These are phyloP conservation scores for Vidua chalybeata DNA, from an alignment of 2,113 vertebrate genomes.

Conservation along the genomic window DNA sequence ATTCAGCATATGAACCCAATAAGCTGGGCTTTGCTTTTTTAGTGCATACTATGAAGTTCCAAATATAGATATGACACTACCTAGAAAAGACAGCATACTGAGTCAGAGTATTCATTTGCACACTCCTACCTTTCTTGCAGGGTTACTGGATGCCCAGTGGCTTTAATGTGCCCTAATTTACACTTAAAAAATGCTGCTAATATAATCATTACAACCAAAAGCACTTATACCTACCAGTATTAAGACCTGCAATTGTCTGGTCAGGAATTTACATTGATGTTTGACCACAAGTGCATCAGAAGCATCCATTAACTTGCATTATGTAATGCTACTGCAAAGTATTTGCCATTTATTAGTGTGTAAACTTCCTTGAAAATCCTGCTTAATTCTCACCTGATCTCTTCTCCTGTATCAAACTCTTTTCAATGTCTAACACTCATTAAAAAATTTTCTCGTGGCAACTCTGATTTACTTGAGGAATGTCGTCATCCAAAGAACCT, in stretches of 20 bases:
- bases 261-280: neutral
- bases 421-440: neutral
- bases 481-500: neutral
- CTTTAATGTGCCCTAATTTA: neutral
- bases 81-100: neutral
- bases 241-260: neutral
- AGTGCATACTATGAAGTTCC: neutral
- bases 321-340: neutral
- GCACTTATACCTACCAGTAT: neutral
- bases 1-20: neutral
- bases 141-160: neutral
- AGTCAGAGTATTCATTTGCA: neutral
- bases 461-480: neutral
- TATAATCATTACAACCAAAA: neutral
- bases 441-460: neutral
- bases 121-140: neutral
- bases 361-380: neutral
- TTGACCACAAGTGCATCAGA: neutral
- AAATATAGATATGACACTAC: neutral
- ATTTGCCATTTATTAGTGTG: neutral
- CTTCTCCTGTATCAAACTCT: neutral
- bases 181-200: neutral
- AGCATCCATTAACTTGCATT: neutral
- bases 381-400: neutral
- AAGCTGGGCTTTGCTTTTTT: neutral